Evolutionary conservation across 2,113 vertebrate species (phyloP).

Genomic region (Daubentonia madagascariensis): DNA sequence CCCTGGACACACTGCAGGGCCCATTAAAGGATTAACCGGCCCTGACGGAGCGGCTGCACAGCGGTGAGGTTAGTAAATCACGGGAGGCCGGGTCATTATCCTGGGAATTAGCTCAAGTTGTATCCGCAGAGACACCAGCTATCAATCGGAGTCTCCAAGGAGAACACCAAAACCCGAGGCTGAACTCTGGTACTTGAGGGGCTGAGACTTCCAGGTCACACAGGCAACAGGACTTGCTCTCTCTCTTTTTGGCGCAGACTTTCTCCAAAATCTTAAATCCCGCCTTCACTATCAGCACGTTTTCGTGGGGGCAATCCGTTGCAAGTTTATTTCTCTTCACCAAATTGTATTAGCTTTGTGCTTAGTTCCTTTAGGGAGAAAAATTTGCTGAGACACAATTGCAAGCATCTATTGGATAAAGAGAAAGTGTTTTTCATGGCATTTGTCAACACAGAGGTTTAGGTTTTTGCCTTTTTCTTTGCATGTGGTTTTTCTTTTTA

Average conservation of each 20-base stretch:
- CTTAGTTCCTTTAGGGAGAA: conserved; percentile 12
- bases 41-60: conserved; percentile 74
- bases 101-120: conserved; percentile 79
- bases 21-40: conserved; percentile 88
- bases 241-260: conserved; percentile 72
- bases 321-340: conserved; percentile 71
- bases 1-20: conserved; percentile 80
- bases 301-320: conserved; percentile 74
- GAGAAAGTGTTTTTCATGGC: conserved; percentile 38
- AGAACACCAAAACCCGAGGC: conserved; percentile 67
- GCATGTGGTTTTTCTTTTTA: background rate
- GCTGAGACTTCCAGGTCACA: conserved; percentile 82
- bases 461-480: background rate
- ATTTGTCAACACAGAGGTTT: background rate
- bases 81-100: conserved; percentile 78
- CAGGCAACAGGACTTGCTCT: conserved; percentile 52
- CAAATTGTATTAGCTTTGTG: conserved; percentile 72
- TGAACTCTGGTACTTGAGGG: conserved; percentile 75
- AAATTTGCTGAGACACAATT: conserved; percentile 66
- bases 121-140: conserved; percentile 75
- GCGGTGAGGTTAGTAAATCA: conserved; percentile 84
- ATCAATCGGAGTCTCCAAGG: conserved; percentile 74
- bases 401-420: conserved; percentile 57
- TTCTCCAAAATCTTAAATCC: conserved; percentile 59
- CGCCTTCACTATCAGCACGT: conserved; percentile 76